Percentiles rank a stretch among this genome's conserved stretches.
phyloP scores from a whole-genome alignment of 2,113 vertebrate genomes.

The Casuarius casuarius region DNA sequence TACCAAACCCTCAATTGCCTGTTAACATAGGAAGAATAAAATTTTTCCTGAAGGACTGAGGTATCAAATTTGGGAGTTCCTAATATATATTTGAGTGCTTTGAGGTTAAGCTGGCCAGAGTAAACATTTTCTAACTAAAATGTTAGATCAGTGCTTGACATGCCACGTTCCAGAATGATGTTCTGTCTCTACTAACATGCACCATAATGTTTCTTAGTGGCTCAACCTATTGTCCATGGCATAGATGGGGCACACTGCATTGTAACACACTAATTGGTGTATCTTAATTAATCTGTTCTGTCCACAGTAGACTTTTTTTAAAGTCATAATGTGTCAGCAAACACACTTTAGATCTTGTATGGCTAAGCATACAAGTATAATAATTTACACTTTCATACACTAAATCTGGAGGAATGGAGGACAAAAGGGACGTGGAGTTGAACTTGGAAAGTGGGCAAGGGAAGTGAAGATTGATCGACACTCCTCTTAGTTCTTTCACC shows the following conservation, averaged over 20 bases:
- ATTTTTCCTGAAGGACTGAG: not conserved
- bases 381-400: not conserved
- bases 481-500: not conserved
- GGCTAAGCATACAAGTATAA: no score
- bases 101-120: not conserved
- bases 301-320: not conserved
- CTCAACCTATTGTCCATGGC: fast-evolving
- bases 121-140: fast-evolving
- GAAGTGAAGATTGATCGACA: not conserved
- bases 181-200: not conserved
- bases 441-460: not conserved
- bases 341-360: not conserved
- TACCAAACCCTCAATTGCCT: not conserved
- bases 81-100: not conserved
- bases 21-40: not conserved
- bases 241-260: fast-evolving
- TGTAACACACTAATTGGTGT: not conserved
- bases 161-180: fast-evolving
- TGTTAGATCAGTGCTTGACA: fast-evolving
- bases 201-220: not conserved
- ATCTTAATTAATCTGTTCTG: not conserved
- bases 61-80: not conserved
- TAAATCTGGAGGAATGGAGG: not conserved
- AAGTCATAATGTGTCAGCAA: not conserved
- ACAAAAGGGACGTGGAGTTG: not conserved